Evolutionary conservation across 1,140 invertebrate species (phyloP).

Genomic region (Phthorimaea operculella): DNA sequence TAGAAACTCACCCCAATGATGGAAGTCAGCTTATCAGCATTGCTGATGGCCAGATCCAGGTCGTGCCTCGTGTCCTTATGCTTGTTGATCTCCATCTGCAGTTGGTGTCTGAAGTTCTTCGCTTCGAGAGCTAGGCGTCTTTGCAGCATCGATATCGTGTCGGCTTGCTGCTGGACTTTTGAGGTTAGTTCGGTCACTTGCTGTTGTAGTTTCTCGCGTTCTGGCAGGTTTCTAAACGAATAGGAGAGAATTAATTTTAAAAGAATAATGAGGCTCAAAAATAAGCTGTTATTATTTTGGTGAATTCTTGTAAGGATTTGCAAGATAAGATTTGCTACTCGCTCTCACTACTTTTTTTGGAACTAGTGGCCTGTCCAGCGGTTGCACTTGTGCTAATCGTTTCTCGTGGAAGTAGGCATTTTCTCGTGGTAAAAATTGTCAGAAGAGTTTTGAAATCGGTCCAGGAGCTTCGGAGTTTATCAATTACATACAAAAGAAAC

Average conservation of each 20-base stretch:
- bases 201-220: conserved; percentile 76
- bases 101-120: conserved; percentile 78
- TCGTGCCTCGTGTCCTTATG: conserved; percentile 76
- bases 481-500: too few species aligned
- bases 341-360: too few species aligned
- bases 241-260: background rate
- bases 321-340: too few species aligned
- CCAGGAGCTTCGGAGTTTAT: too few species aligned
- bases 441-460: too few species aligned
- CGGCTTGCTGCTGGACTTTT: conserved; percentile 75
- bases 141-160: conserved; percentile 75
- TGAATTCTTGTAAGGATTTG: too few species aligned
- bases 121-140: conserved; percentile 75
- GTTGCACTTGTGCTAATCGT: too few species aligned
- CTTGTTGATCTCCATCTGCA: conserved; percentile 75
- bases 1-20: conserved; percentile 62
- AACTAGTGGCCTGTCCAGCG: too few species aligned
- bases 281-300: too few species aligned
- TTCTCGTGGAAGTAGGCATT: too few species aligned
- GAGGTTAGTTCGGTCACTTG: conserved; percentile 72
- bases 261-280: too few species aligned
- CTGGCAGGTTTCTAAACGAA: conserved; percentile 70
- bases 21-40: conserved; percentile 69
- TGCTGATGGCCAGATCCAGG: conserved; percentile 71
- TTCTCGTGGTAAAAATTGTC: too few species aligned